These are phyloP conservation scores for Sprattus sprattus DNA, from an alignment of 2,113 vertebrate species.

Conservation along the genomic window DNA sequence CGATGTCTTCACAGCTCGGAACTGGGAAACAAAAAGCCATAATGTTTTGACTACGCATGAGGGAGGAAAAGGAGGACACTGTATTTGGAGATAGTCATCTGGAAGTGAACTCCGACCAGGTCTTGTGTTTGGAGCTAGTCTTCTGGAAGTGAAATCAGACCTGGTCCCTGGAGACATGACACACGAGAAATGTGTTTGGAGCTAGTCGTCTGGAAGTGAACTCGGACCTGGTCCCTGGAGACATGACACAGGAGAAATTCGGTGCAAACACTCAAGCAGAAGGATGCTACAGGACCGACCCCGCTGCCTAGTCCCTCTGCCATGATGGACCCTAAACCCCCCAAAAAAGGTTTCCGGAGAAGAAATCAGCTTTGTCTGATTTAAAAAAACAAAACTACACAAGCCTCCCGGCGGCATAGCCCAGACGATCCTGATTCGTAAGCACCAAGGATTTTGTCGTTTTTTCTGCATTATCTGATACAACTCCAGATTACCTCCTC, in stretches of 20 bases:
- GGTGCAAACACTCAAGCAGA: not conserved
- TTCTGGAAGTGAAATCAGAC: no score
- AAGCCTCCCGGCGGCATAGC: constrained; percentile 27
- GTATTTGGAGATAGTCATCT: no score
- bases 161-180: not conserved
- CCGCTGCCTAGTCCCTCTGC: no score
- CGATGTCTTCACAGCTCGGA: no score
- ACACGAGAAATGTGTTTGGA: not conserved
- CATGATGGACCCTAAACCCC: not conserved
- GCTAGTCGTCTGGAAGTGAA: not conserved
- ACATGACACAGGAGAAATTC: not conserved
- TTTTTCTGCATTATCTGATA: constrained; percentile 64
- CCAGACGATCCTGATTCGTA: constrained; percentile 52
- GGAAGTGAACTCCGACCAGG: no score
- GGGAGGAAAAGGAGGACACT: no score
- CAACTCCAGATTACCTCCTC: constrained; percentile 63
- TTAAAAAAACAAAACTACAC: not conserved
- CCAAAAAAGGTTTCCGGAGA: not conserved
- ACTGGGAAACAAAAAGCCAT: no score
- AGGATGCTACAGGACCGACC: not conserved
- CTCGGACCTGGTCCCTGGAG: not conserved
- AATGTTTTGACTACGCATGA: no score
- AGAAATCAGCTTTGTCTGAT: not conserved
- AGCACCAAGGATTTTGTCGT: constrained; percentile 58
- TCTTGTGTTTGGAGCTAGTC: no score